Evolutionary conservation across 92 coral and sea anemone species (phyloP), one percentile per base, ranked within the genome.

Genomic region (Porites divaricata): DNA sequence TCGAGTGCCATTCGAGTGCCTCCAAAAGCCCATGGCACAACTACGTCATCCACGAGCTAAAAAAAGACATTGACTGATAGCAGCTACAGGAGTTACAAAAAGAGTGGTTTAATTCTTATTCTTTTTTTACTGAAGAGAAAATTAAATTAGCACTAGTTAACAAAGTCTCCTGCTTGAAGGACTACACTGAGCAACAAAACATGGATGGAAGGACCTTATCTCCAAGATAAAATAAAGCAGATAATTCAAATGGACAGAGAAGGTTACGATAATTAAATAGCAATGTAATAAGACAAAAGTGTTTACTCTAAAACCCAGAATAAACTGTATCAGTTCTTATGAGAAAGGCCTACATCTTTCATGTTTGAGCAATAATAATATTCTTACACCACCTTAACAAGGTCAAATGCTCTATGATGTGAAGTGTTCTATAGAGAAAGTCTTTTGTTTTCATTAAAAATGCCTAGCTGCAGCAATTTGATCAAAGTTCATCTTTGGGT

Each of bases 401-500:
- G 67, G 24, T 82, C 86, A 57, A 64, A 79, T 15, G 77, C 69
- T 65, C 75, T 69, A 52, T 66, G 22, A 26, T 15, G 70, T 48
- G 49, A 52, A 23, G 71, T 62, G 72, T 72, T 22, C 64, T 45
- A 71, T 82, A 58, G 45, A 35, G 45, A 35, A 65, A 72, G 79
- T 71, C 73, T 56, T 81, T 63, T 82, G 76, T 58, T 61, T 72
- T 70, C 19, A 82, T 72, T 82, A 89, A 89, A 90, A 90, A 86
- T 81, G 84, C 88, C 88, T 83, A 84, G 82, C 7, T 80, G 76
- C 78, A n/a, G 23, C 13, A 41, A 81, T 84, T 75, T 53, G 68
- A 87, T 90, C 90, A 94, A 82, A 94, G 90, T 87, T 94, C 98
- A 81, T 94, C 98, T 75, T 93, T 92, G 74, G 91, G 24, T 48